Evolutionary conservation across 1,140 invertebrate genomes (phyloP).

Genomic region (Ceratina calcarata): DNA sequence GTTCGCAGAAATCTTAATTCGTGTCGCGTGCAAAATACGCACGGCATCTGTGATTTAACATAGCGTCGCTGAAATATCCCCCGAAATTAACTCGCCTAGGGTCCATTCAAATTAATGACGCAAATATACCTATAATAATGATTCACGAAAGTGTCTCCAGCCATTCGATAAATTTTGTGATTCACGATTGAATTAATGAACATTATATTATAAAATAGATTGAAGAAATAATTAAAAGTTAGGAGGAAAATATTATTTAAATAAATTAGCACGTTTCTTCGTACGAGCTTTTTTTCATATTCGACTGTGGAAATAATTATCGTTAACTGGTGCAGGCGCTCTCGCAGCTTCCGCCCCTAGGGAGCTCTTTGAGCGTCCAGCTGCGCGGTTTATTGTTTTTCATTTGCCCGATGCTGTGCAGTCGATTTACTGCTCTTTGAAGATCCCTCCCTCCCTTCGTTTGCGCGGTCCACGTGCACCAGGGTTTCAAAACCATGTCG

Average conservation of each 20-base stretch:
- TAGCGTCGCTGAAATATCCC: constrained; percentile 42
- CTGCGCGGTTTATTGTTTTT: constrained; percentile 44
- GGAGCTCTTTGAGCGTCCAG: constrained; percentile 27
- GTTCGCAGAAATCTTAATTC: not conserved
- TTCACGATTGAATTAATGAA: too few relatives aligned
- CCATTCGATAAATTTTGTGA: too few relatives aligned
- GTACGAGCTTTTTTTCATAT: not conserved
- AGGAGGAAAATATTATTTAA: not conserved
- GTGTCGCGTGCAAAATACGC: constrained; percentile 38
- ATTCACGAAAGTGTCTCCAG: not conserved
- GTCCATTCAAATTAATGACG: constrained; percentile 42
- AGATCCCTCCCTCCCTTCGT: constrained; percentile 16
- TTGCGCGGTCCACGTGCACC: constrained; percentile 7
- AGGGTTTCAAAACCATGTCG: not conserved
- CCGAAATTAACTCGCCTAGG: constrained; percentile 45
- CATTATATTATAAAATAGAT: not conserved
- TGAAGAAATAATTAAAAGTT: not conserved
- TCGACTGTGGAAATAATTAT: constrained; percentile 6
- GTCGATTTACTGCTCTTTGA: constrained; percentile 43
- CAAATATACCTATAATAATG: constrained; percentile 15
- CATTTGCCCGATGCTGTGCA: constrained; percentile 32
- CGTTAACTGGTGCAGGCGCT: not conserved
- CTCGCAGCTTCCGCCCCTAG: constrained; percentile 6
- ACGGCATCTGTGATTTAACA: constrained; percentile 36
- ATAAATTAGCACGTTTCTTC: not conserved